Evolutionary conservation across 1,140 invertebrate species (phyloP).

Genomic region (Sinella curviseta): DNA sequence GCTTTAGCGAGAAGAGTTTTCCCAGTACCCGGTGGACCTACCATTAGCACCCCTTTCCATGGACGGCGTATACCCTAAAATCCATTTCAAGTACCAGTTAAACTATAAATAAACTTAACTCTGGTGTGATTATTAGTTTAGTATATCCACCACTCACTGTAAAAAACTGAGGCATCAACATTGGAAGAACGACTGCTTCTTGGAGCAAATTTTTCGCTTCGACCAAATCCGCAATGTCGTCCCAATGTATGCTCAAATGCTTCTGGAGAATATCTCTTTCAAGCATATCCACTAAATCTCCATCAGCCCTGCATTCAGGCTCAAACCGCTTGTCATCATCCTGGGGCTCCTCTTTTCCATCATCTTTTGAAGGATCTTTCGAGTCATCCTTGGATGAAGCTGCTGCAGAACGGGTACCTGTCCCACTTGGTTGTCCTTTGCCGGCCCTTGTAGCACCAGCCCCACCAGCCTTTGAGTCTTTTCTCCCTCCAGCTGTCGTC

Average conservation of each 20-base stretch:
- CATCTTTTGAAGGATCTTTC: constrained; percentile 47
- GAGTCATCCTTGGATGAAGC: constrained; percentile 27
- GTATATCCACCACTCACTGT: constrained; percentile 62
- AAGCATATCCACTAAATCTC: constrained; percentile 90
- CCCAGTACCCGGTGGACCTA: constrained; percentile 76
- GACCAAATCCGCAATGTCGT: constrained; percentile 93
- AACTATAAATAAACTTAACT: too few relatives aligned
- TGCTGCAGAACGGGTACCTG: neutral
- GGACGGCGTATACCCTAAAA: constrained; percentile 81
- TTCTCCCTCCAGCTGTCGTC: neutral
- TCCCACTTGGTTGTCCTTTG: neutral
- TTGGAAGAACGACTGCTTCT: constrained; percentile 96
- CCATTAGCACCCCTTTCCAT: constrained; percentile 96
- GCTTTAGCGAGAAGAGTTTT: constrained; percentile 99
- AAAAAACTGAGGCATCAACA: constrained; percentile 98
- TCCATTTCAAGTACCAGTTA: constrained; percentile 28
- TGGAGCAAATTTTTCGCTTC: constrained; percentile 93
- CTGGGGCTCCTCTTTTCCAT: constrained; percentile 62
- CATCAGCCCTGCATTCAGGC: constrained; percentile 75
- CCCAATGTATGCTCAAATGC: constrained; percentile 95
- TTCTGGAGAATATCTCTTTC: constrained; percentile 97
- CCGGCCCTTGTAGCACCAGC: constrained; percentile 5
- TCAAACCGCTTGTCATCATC: constrained; percentile 86
- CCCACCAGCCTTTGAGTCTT: constrained; percentile 26
- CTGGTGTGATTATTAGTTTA: too few relatives aligned